These are phyloP conservation scores for Melipona bicolor DNA, from an alignment of 2,888 invertebrate species.

Conservation along the genomic window DNA sequence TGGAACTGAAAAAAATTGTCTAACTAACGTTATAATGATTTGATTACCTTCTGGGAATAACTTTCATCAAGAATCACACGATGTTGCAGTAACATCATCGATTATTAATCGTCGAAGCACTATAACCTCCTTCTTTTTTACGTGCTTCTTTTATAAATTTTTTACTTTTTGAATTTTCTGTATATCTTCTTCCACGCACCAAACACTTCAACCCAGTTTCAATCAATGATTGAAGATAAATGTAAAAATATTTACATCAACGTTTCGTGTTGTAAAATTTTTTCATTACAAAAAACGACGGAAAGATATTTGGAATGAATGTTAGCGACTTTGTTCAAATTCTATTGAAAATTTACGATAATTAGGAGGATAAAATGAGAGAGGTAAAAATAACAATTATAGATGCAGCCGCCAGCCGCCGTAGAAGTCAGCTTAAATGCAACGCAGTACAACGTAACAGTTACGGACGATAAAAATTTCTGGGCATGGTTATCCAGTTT, in stretches of 20 bases:
- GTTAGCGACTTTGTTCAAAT: neutral
- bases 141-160: too few relatives aligned
- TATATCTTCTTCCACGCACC: too few relatives aligned
- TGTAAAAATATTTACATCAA: neutral
- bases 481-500: slow-evolving; percentile 85
- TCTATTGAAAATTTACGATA: too few relatives aligned
- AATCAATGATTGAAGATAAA: too few relatives aligned
- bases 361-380: neutral
- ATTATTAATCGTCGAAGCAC: too few relatives aligned
- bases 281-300: neutral
- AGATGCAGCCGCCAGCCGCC: slow-evolving; percentile 11
- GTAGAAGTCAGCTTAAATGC: neutral
- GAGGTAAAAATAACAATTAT: slow-evolving; percentile 9
- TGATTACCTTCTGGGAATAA: too few relatives aligned
- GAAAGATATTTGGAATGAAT: neutral
- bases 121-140: too few relatives aligned
- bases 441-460: slow-evolving; percentile 13
- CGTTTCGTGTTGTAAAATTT: neutral
- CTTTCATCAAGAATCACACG: too few relatives aligned
- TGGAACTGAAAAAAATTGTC: neutral
- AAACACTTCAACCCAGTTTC: too few relatives aligned
- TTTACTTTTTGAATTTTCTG: too few relatives aligned
- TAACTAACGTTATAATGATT: too few relatives aligned
- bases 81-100: too few relatives aligned
- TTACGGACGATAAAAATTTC: slow-evolving; percentile 69